Base-by-base conservation (phyloP, 1,140 invertebrate species). In the Spodoptera frugiperda region DNA sequence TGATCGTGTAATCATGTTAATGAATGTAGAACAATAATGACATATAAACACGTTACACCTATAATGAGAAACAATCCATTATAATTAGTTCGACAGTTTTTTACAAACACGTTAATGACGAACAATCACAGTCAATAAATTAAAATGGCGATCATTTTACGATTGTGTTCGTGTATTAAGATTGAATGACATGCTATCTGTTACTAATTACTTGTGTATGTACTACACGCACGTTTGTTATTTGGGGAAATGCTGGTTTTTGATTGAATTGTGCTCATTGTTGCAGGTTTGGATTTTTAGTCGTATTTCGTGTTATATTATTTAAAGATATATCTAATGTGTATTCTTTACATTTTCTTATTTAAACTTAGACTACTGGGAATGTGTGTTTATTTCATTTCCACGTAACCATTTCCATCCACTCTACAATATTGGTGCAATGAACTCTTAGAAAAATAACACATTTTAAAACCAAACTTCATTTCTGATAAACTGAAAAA, bases 81-180 rank as follows among this genome's bases (percentile, higher is more conserved):
- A 1, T 63, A 63, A 67, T 48, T 48, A 49, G 8, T 6, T 49
- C 9, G 44, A 67, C 63, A 49, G 17, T 17, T 48, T 48, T 67
- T 48, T 65, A 25, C 44, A 19, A 3, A 12, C 9, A 5, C 19
- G n/a, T 1, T 17, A 49, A 67, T 67, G 49, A 67, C 11, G 17
- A n/a, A 49, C 44, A 67, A 49, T 67, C 17, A 67, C 25, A 49
- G 63, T 46, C 17, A 25, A 48, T 67, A 67, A 67, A 67, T 49
- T 67, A 67, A 67, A 67, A 67, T 48, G 21, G 19, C 44, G 21
- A 67, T 67, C 63, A 49, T 14, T 15, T 48, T 48, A 49, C 49
- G 17, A 48, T 21, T 39, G 15, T 46, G 59, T 63, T 63, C 33
- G 15, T 63, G 57, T 61, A 44, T 63, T 17, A 44, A 44, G 39